Evolutionary conservation across 2,888 invertebrate genomes (phyloP), one percentile per base, ranked within the genome.

Genomic region (Phyto melanocephala): DNA sequence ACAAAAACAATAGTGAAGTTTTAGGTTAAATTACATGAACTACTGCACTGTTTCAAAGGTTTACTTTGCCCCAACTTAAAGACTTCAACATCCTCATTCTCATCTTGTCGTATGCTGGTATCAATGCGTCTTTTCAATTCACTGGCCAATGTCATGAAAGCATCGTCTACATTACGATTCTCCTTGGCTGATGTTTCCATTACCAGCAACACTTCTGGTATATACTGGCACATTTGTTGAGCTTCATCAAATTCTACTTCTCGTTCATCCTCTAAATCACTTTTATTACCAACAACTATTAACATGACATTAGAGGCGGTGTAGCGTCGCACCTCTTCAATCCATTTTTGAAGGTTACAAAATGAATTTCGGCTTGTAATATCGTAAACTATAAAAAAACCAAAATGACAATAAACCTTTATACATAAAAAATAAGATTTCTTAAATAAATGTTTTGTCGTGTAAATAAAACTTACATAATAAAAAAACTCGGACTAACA

Each of bases 251-350:
- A 94, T 87, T 96, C 95, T 0, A 98, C 97, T 91, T 97, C 96
- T 70, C 97, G 92, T 85, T 95, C 94, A 24, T 94, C 94, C 78
- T 94, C 95, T 86, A 97, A 91, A 90, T 98, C 98, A 90, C 96
- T 96, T 92, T 98, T 98, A 88, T 98, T 98, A 8, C 98, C 99
- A 83, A 99, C 96, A 85, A 99, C 92, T 50, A 98, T 95, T 83
- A 98, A 94, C 83, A 98, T 94, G 35, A 98, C 97, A 90, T 96
- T 96, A 33, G 96, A 96, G 20, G 98, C 97, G 68, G 99, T 97
- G 89, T 98, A 99, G 88, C 96, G 94, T 85, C 97, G 93, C 1
- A 99, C 97, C 92, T 99, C 99, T 89, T 98, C 98, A 84, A 99
- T 95, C 99, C 99, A 99, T 90, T 97, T 94, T 90, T 97, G 96